Percentiles rank a stretch among this genome's conserved stretches.
phyloP scores from a whole-genome alignment of 2,113 vertebrate species.

The Pomatorhinus ruficollis region DNA sequence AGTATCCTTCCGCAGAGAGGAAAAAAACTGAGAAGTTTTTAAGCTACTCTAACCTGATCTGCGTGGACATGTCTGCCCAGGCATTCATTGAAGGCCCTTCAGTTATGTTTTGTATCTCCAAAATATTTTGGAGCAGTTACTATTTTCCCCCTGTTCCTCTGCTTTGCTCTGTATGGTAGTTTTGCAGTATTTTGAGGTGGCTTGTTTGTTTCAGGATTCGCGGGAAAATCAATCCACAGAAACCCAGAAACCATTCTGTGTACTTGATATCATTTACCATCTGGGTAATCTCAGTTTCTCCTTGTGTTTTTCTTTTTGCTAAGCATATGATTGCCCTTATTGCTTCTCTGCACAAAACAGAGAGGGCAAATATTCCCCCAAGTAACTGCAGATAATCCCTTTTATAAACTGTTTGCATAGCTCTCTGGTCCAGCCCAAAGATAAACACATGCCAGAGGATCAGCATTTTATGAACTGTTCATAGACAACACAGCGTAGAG shows the following conservation, averaged over 20 bases:
- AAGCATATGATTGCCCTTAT: not conserved
- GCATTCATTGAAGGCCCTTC: not conserved
- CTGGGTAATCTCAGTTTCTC: not conserved
- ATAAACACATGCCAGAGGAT: constrained; percentile 41
- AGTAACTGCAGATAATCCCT: constrained; percentile 16
- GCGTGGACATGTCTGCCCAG: not conserved
- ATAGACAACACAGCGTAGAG: not conserved
- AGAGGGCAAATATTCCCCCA: not conserved
- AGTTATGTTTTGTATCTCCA: not conserved
- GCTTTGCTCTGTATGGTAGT: not conserved
- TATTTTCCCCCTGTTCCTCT: not conserved
- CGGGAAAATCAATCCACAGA: not conserved
- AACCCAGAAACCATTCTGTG: not conserved
- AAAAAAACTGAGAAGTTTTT: not conserved
- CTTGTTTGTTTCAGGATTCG: not conserved
- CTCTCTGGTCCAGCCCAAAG: constrained; percentile 11
- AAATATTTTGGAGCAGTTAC: not conserved
- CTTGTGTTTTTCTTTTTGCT: not conserved
- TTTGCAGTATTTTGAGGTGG: not conserved
- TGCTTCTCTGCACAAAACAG: not conserved
- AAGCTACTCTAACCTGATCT: not conserved
- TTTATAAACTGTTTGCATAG: constrained; percentile 47
- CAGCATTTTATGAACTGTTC: constrained; percentile 18
- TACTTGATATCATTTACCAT: not conserved
- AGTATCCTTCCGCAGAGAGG: not conserved